Evolutionary conservation across 2,797 vertebrate genomes (phyloP).

Genomic region (Eupleurogrammus muticus): DNA sequence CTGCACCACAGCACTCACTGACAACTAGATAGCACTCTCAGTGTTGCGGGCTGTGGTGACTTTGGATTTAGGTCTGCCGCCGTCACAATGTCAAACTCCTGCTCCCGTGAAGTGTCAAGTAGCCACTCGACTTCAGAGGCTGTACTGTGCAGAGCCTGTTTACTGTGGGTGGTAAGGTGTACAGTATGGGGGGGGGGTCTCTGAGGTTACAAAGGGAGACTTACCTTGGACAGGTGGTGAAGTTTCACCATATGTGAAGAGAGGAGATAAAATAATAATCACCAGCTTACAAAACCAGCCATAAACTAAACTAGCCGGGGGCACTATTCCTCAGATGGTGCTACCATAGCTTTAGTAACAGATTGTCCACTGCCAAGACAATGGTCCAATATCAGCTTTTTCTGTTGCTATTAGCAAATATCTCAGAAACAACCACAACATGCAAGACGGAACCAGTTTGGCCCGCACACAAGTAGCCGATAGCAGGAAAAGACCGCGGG

Average conservation of each 20-base stretch:
- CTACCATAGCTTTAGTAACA: constrained; percentile 9
- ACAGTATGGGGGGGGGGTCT: no score
- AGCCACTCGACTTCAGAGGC: constrained; percentile 46
- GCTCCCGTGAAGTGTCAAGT: constrained; percentile 68
- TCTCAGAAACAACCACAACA: neutral
- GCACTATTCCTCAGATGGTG: no score
- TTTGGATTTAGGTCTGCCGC: constrained; percentile 65
- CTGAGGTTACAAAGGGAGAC: constrained; percentile 22
- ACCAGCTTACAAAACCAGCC: neutral
- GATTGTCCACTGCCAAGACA: neutral
- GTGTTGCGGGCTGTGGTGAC: constrained; percentile 63
- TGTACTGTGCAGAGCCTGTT: constrained; percentile 46
- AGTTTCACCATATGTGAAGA: constrained; percentile 6
- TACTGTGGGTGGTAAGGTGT: constrained; percentile 22
- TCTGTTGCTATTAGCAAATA: neutral
- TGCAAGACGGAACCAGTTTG: neutral
- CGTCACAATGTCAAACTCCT: constrained; percentile 70
- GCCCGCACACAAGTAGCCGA: neutral
- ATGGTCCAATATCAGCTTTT: constrained; percentile 2
- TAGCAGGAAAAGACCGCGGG: neutral
- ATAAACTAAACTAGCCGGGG: no score
- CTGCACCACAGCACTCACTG: constrained; percentile 69
- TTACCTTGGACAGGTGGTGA: constrained; percentile 5
- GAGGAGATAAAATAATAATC: neutral
- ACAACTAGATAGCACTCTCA: constrained; percentile 70